Evolutionary conservation across 2,888 invertebrate genomes (phyloP).

Genomic region (Macrophya annulata): DNA sequence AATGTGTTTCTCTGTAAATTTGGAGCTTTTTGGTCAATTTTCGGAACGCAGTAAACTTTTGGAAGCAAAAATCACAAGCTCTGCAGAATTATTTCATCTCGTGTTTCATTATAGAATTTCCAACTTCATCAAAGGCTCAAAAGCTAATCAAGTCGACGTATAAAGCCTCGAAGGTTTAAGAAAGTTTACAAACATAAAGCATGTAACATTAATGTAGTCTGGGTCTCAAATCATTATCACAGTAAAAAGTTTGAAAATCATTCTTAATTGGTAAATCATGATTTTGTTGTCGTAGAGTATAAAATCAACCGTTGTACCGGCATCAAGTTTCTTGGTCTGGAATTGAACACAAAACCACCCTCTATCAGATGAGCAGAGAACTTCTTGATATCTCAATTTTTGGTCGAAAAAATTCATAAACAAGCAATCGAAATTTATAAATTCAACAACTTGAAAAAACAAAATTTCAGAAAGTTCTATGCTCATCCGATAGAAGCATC

Average conservation of each 20-base stretch:
- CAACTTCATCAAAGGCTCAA: background rate
- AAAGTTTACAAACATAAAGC: background rate
- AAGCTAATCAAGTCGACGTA: background rate
- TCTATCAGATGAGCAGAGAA: conserved; percentile 20
- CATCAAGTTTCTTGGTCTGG: background rate
- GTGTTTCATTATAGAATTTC: background rate
- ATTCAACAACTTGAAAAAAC: background rate
- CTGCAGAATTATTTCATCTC: background rate
- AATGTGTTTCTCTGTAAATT: no score
- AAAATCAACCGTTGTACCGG: background rate
- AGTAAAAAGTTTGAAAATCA: background rate
- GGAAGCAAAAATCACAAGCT: background rate
- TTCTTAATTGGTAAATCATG: background rate
- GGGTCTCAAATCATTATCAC: background rate
- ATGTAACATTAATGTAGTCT: background rate
- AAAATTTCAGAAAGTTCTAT: background rate
- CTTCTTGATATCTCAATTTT: background rate
- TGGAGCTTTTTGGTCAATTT: background rate
- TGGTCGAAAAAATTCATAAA: background rate
- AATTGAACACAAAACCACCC: background rate
- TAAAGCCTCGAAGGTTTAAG: background rate
- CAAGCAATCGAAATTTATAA: background rate
- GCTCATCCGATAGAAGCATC: background rate
- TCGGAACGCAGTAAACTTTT: background rate
- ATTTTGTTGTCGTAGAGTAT: background rate